A percentile compares a stretch with the other conserved stretches of the same genome.
Conservation (phyloP, 2,888 invertebrate species). For the Lucinisca nassula region DNA sequence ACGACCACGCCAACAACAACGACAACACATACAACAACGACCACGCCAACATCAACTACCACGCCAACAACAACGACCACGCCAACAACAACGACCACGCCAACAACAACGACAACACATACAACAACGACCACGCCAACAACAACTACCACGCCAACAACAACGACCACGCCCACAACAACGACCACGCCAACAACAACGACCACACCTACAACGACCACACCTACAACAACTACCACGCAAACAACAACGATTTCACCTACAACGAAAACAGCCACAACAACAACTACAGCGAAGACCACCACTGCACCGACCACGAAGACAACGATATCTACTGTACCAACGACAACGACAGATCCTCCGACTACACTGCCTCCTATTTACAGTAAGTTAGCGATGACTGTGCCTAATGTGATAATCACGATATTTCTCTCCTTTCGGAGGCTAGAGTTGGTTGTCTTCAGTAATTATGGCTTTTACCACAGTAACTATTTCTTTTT, state of each 20-base stretch:
- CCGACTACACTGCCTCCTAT: not conserved
- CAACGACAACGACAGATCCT: not conserved
- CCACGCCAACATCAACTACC: not conserved
- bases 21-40: not conserved
- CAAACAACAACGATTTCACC: not conserved
- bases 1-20: not conserved
- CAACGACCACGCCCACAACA: not conserved
- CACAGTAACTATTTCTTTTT: too few species aligned
- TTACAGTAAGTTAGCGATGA: constrained; percentile 13
- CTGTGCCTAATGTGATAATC: too few species aligned
- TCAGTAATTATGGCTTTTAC: too few species aligned
- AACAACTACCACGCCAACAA: not conserved
- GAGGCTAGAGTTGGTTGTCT: too few species aligned
- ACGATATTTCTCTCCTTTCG: too few species aligned
- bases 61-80: not conserved
- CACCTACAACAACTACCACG: not conserved
- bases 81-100: too few species aligned
- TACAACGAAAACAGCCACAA: not conserved
- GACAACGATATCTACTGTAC: not conserved
- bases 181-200: not conserved
- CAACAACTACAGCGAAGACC: not conserved
- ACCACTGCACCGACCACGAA: not conserved
- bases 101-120: too few species aligned
- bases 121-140: too few species aligned
- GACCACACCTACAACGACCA: not conserved